Conservation (phyloP, 2,888 invertebrate genomes). For the Epinotia bilunana region DNA sequence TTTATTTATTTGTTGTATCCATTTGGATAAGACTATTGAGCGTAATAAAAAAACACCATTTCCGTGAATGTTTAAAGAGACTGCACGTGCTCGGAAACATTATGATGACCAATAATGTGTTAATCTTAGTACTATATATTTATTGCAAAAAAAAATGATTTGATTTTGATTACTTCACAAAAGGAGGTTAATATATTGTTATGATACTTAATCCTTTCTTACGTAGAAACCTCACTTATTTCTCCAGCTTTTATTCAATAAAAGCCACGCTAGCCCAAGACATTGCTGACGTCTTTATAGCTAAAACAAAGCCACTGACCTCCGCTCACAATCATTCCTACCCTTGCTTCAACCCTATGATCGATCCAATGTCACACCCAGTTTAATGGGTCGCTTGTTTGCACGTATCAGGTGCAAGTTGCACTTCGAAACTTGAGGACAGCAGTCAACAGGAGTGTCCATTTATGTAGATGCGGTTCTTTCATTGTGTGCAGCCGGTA, state of each 20-base stretch:
- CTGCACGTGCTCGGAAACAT: no score
- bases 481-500: no score
- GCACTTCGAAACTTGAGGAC: constrained; percentile 17
- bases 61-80: no score
- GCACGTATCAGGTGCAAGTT: constrained; percentile 33
- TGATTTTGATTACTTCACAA: no score
- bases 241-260: neutral
- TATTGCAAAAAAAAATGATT: no score
- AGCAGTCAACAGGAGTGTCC: neutral
- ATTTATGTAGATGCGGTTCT: neutral
- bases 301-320: constrained; percentile 10
- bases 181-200: no score
- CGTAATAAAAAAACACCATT: no score
- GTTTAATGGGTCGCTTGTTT: constrained; percentile 19
- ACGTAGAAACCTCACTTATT: neutral
- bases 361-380: constrained; percentile 21
- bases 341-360: constrained; percentile 3
- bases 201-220: neutral
- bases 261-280: neutral
- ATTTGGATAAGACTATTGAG: no score
- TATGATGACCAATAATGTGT: no score
- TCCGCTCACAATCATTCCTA: neutral
- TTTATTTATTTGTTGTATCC: no score
- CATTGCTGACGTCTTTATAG: neutral
- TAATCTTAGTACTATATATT: no score